Conservation (phyloP, 2,113 vertebrate species). For the Connochaetes taurinus region DNA sequence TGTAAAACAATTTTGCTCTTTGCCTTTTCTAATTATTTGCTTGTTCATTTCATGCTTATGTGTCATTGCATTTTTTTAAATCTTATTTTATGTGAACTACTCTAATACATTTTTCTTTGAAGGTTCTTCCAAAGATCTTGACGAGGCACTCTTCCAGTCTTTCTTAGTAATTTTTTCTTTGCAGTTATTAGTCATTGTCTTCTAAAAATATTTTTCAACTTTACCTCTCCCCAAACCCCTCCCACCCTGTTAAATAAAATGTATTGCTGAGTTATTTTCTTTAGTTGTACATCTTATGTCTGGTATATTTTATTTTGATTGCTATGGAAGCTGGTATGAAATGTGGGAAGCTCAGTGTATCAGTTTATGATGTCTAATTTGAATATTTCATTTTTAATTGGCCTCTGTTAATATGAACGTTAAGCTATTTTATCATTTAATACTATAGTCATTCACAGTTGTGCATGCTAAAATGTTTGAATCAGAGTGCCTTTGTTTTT, state of each 20-base stretch:
- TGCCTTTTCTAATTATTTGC: constrained; percentile 81
- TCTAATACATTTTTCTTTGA: constrained; percentile 90
- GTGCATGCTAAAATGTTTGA: constrained; percentile 82
- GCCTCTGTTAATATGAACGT: constrained; percentile 81
- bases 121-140: constrained; percentile 89
- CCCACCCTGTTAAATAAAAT: constrained; percentile 79
- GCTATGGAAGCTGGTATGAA: constrained; percentile 88
- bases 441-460: constrained; percentile 81
- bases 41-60: constrained; percentile 84
- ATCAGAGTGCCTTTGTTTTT: constrained; percentile 81
- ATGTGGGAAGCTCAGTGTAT: constrained; percentile 81
- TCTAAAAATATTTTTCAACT: constrained; percentile 77
- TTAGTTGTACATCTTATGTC: constrained; percentile 82
- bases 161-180: constrained; percentile 88
- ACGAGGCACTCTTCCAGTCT: constrained; percentile 84
- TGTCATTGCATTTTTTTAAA: constrained; percentile 80
- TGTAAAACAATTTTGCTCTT: constrained; percentile 73
- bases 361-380: constrained; percentile 68
- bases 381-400: constrained; percentile 80
- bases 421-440: constrained; percentile 76
- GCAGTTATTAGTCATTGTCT: constrained; percentile 87
- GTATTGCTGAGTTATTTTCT: constrained; percentile 77
- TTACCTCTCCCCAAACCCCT: constrained; percentile 72
- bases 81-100: constrained; percentile 85
- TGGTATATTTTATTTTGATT: constrained; percentile 84